phyloP scores from a whole-genome alignment of 2,888 invertebrate genomes.

The Epinotia nisella region DNA sequence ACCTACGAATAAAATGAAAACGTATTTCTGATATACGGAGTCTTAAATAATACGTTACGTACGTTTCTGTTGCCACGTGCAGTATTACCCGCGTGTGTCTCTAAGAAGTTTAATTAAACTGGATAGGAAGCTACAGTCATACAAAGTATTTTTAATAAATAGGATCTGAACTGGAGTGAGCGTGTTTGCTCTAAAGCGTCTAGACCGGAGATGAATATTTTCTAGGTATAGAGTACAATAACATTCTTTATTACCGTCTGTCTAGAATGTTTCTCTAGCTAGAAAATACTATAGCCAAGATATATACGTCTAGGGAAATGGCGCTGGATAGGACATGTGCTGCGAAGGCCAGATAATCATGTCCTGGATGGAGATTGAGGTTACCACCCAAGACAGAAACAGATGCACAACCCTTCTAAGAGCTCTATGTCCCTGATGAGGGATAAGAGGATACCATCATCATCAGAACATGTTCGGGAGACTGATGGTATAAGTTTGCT shows the following conservation, averaged over 20 bases:
- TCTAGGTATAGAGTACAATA: not conserved
- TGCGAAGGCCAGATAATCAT: no score
- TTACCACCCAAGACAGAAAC: no score
- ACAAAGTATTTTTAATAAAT: not conserved
- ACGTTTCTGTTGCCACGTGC: conserved; percentile 17
- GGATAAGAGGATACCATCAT: no score
- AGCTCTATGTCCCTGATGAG: no score
- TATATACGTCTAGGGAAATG: no score
- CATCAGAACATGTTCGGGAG: no score
- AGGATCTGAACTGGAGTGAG: not conserved
- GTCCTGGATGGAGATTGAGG: no score
- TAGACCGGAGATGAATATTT: not conserved
- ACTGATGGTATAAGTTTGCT: no score
- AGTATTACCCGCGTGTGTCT: not conserved
- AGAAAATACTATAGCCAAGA: no score
- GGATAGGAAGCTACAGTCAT: not conserved
- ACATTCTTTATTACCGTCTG: not conserved
- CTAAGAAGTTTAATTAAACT: conserved; percentile 15
- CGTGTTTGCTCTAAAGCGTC: not conserved
- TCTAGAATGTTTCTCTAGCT: not conserved
- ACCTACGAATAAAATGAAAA: not conserved
- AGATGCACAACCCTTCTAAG: no score
- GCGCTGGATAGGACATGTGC: no score
- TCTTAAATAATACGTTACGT: conserved; percentile 1
- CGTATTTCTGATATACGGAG: conserved; percentile 3